phyloP scores from a whole-genome alignment of 1,140 invertebrate species.

The Agraylea sexmaculata region DNA sequence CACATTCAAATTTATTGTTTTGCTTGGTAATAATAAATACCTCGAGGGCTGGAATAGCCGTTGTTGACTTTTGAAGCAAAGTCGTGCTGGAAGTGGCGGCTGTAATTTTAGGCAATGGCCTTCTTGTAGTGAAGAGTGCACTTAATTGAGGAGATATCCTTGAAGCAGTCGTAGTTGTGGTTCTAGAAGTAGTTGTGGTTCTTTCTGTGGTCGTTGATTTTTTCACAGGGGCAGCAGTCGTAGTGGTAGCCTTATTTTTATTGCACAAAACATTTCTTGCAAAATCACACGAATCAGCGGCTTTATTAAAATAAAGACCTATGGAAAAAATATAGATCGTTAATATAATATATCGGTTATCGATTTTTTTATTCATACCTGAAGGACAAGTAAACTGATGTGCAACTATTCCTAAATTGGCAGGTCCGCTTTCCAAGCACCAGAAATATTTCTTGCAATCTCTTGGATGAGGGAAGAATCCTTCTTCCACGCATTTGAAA shows the following conservation, averaged over 20 bases:
- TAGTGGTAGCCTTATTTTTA: conserved; percentile 38
- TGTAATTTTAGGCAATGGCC: conserved; percentile 26
- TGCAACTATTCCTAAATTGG: conserved; percentile 78
- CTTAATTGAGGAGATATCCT: conserved; percentile 32
- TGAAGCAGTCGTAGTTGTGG: conserved; percentile 37
- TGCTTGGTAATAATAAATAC: conserved; percentile 1
- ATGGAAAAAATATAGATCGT: conserved; percentile 15
- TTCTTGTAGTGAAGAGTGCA: conserved; percentile 24
- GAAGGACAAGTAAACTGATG: conserved; percentile 91
- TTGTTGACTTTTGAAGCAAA: conserved; percentile 24
- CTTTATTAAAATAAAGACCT: conserved; percentile 83
- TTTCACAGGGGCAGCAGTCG: conserved; percentile 39
- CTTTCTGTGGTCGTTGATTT: conserved; percentile 31
- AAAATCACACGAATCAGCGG: conserved; percentile 85
- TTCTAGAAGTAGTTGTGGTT: conserved; percentile 36
- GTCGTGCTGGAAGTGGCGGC: conserved; percentile 31
- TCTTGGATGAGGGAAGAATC: conserved; percentile 84
- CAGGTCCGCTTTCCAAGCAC: conserved; percentile 82
- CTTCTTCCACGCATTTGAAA: conserved; percentile 87
- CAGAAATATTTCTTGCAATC: conserved; percentile 94
- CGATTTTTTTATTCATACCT: conserved; percentile 35
- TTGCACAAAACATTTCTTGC: conserved; percentile 75
- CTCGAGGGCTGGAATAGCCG: conserved; percentile 22
- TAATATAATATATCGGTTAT: conserved; percentile 1
- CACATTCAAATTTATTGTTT: background rate